Percentiles rank a stretch among this genome's conserved stretches.
phyloP scores from a whole-genome alignment of 2,797 vertebrate species.

The Myotis findleyi region DNA sequence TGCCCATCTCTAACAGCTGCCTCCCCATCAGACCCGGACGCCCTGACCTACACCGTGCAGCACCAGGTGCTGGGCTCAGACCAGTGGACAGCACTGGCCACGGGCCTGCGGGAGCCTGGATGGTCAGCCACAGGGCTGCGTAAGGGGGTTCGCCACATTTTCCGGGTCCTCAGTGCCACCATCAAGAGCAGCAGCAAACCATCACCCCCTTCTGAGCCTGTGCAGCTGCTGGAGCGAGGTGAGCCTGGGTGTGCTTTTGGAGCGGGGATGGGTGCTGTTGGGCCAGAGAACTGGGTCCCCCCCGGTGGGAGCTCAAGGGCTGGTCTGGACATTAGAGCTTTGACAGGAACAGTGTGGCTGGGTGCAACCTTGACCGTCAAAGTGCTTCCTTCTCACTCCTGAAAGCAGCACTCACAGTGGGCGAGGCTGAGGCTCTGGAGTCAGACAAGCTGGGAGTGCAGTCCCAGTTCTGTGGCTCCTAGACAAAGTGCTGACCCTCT shows the following conservation, averaged over 20 bases:
- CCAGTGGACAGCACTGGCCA: slow-evolving; percentile 95
- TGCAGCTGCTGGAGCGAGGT: slow-evolving; percentile 94
- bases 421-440: too few relatives aligned
- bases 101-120: slow-evolving; percentile 90
- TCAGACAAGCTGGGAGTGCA: too few relatives aligned
- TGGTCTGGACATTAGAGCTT: neutral
- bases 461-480: neutral
- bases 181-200: slow-evolving; percentile 97
- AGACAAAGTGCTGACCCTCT: neutral
- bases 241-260: neutral
- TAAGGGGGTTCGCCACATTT: slow-evolving; percentile 93
- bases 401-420: neutral
- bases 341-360: accelerated
- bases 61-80: slow-evolving; percentile 96
- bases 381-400: neutral
- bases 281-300: neutral
- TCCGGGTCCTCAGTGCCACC: slow-evolving; percentile 95
- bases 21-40: slow-evolving; percentile 89
- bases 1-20: neutral
- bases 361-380: neutral
- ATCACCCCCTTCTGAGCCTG: slow-evolving; percentile 91
- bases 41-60: slow-evolving; percentile 95
- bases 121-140: slow-evolving; percentile 92
- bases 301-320: neutral
- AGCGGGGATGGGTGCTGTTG: accelerated